These are phyloP conservation scores for Callipepla californica DNA, from an alignment of 2,113 vertebrate species.

Conservation along the genomic window DNA sequence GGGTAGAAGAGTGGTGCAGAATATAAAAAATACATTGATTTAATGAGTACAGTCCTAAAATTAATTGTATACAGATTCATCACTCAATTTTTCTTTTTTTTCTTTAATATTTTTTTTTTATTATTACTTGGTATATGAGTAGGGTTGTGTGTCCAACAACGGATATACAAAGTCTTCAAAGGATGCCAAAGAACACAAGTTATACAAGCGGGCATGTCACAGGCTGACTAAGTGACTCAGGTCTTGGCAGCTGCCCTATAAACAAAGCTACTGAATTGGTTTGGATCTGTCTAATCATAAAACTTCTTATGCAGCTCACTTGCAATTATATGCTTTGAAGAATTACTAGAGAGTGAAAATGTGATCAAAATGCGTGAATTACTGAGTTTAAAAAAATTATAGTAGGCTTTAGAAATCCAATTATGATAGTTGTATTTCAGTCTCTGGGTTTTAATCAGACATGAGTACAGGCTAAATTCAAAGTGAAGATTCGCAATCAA, in stretches of 20 bases:
- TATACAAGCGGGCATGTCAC: slow-evolving; percentile 63
- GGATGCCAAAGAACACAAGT: slow-evolving; percentile 54
- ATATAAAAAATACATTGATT: neutral
- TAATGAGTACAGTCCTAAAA: slow-evolving; percentile 30
- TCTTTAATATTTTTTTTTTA: neutral
- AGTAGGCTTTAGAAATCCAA: neutral
- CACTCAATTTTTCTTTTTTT: slow-evolving; percentile 6
- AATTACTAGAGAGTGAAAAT: slow-evolving; percentile 49
- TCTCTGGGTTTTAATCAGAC: neutral
- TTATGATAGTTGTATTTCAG: neutral
- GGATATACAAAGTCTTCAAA: neutral
- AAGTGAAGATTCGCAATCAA: neutral
- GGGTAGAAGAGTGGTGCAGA: neutral
- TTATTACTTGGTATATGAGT: neutral
- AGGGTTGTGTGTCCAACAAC: slow-evolving; percentile 24
- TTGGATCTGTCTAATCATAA: neutral
- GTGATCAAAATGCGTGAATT: neutral
- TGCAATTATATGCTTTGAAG: neutral
- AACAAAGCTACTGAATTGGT: slow-evolving; percentile 64
- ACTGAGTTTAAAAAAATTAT: neutral
- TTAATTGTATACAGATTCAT: slow-evolving; percentile 17
- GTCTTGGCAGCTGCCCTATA: slow-evolving; percentile 43
- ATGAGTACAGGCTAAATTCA: neutral
- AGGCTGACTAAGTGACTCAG: slow-evolving; percentile 68
- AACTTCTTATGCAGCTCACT: neutral